These are phyloP conservation scores for Eleutherodactylus coqui DNA, from an alignment of 2,797 vertebrate species.

Conservation along the genomic window DNA sequence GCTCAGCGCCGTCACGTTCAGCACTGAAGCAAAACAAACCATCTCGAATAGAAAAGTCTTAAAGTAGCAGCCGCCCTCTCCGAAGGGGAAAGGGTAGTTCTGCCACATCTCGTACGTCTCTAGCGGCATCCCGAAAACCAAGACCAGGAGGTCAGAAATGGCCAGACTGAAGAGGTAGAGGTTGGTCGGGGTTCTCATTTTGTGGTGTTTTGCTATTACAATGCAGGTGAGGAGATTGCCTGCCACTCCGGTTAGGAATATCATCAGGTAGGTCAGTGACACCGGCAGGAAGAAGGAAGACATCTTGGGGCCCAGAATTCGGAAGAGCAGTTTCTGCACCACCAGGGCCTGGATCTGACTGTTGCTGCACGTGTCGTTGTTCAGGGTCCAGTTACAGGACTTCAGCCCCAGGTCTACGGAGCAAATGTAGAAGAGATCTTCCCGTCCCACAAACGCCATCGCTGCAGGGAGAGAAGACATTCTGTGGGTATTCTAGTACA, in stretches of 20 bases:
- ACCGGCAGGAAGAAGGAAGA: constrained; percentile 79
- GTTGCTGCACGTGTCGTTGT: constrained; percentile 68
- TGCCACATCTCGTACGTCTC: constrained; percentile 83
- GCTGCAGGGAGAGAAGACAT: background rate
- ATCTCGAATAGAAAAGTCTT: constrained; percentile 83
- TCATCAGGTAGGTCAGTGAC: constrained; percentile 75
- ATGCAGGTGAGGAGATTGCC: constrained; percentile 81
- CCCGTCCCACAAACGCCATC: constrained; percentile 33
- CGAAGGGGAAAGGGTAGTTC: constrained; percentile 83
- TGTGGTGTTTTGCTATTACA: constrained; percentile 79
- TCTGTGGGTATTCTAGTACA: background rate
- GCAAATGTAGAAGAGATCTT: constrained; percentile 65
- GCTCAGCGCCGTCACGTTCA: constrained; percentile 81
- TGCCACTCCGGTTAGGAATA: constrained; percentile 76
- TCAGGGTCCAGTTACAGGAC: constrained; percentile 66
- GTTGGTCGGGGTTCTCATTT: constrained; percentile 82
- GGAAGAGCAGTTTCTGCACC: constrained; percentile 72
- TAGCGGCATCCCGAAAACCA: constrained; percentile 81
- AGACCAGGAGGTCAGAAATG: constrained; percentile 77
- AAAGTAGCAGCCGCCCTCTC: constrained; percentile 79
- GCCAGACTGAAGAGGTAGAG: constrained; percentile 81
- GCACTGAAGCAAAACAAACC: constrained; percentile 82
- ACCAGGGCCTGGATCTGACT: constrained; percentile 54
- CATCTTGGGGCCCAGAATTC: constrained; percentile 77
- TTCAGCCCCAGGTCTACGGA: constrained; percentile 61